Evolutionary conservation across 30 jellyfish, hydroid and myxozoan species (phyloP).

Genomic region (Chrysaora quinquecirrha): DNA sequence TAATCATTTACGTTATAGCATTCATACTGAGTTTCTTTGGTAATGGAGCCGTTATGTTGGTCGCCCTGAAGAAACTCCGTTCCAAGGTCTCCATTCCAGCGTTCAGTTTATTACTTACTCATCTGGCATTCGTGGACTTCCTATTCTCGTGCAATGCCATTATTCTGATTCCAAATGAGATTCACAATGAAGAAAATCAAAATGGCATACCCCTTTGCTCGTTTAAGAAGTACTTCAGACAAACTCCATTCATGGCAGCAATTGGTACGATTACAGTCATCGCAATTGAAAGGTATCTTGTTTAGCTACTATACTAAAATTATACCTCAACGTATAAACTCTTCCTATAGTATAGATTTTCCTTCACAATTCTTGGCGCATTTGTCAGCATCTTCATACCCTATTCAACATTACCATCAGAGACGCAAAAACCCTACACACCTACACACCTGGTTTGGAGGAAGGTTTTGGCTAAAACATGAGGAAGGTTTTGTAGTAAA

Average conservation of each 20-base stretch:
- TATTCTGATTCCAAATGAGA: constrained; percentile 44
- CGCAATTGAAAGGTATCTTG: constrained; percentile 64
- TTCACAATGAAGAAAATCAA: constrained; percentile 11
- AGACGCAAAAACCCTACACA: no score
- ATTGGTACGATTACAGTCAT: constrained; percentile 38
- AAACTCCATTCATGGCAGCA: constrained; percentile 32
- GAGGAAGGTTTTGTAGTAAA: no score
- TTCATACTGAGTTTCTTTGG: constrained; percentile 43
- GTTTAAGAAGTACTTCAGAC: constrained; percentile 37
- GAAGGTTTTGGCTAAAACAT: no score
- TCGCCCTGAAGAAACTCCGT: constrained; percentile 15
- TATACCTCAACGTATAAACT: no score
- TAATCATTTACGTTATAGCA: constrained; percentile 26
- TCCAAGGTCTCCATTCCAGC: constrained; percentile 6
- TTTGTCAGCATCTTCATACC: no score
- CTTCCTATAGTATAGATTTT: no score
- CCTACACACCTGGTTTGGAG: no score
- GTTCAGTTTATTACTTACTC: constrained; percentile 18
- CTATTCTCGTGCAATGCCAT: constrained; percentile 40
- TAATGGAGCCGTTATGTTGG: constrained; percentile 39
- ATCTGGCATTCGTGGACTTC: constrained; percentile 53
- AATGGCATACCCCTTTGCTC: constrained; percentile 43
- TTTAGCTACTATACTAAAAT: no score
- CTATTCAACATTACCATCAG: no score
- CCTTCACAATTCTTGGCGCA: no score